Percentiles rank a stretch among this genome's conserved stretches.
phyloP scores from a whole-genome alignment of 2,888 invertebrate genomes.

The Hydraecia micacea region DNA sequence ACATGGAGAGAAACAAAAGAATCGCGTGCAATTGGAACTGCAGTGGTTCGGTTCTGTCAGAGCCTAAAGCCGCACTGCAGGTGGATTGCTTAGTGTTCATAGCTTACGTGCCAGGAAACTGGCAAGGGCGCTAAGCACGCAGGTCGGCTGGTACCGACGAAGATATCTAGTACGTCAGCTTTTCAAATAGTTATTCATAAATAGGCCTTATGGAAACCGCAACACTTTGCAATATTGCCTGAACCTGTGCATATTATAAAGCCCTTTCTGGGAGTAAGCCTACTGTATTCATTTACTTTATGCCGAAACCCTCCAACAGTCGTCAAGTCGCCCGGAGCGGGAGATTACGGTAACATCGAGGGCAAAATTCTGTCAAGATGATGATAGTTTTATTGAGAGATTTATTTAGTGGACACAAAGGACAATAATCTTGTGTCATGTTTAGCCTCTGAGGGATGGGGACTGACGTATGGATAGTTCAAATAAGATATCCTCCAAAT shows the following conservation, averaged over 20 bases:
- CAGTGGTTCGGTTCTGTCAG: slow-evolving; percentile 51
- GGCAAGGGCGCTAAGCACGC: slow-evolving; percentile 45
- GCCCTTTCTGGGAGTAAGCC: not conserved
- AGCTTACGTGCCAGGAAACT: slow-evolving; percentile 50
- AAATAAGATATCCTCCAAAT: slow-evolving; percentile 15
- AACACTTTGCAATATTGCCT: not conserved
- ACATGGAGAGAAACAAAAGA: slow-evolving; percentile 27
- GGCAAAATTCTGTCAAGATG: slow-evolving; percentile 37
- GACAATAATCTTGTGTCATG: slow-evolving; percentile 35
- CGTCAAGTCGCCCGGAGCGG: slow-evolving; percentile 29
- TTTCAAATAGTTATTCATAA: slow-evolving; percentile 13
- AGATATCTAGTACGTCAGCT: slow-evolving; percentile 12
- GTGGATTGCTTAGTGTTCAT: slow-evolving; percentile 27
- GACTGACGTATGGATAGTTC: slow-evolving; percentile 19
- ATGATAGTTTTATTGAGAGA: slow-evolving; percentile 46
- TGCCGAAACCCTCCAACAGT: slow-evolving; percentile 45
- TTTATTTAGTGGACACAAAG: slow-evolving; percentile 43
- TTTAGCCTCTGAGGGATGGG: slow-evolving; percentile 18
- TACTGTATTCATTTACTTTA: slow-evolving; percentile 21
- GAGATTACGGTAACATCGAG: slow-evolving; percentile 53
- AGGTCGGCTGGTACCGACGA: slow-evolving; percentile 1
- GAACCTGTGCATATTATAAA: not conserved
- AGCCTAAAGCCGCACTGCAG: slow-evolving; percentile 58
- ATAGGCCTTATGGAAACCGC: not conserved
- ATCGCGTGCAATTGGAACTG: slow-evolving; percentile 51